Conservation (phyloP, 2,797 vertebrate genomes). For the Fistularia commersonii region DNA sequence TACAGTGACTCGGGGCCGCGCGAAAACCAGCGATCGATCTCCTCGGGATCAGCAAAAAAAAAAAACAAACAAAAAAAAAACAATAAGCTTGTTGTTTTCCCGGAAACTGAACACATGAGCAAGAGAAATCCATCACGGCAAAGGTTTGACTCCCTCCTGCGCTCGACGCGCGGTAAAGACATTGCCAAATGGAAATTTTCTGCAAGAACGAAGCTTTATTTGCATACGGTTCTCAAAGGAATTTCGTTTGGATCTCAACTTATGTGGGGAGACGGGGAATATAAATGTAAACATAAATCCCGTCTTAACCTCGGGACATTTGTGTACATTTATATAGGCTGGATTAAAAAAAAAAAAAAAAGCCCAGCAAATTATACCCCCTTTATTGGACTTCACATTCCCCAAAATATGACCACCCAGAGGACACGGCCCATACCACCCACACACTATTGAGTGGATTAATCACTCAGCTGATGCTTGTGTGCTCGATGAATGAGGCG, state of each 20-base stretch:
- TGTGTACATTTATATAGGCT: slow-evolving; percentile 54
- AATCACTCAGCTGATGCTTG: slow-evolving; percentile 64
- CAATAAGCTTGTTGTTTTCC: slow-evolving; percentile 15
- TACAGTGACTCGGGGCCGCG: slow-evolving; percentile 3
- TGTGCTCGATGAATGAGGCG: slow-evolving; percentile 48
- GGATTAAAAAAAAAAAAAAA: slow-evolving; percentile 32
- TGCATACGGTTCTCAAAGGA: slow-evolving; percentile 22
- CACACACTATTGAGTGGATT: slow-evolving; percentile 58
- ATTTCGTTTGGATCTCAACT: slow-evolving; percentile 13
- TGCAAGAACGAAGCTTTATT: slow-evolving; percentile 24
- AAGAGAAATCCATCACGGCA: slow-evolving; percentile 10
- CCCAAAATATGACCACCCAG: slow-evolving; percentile 72
- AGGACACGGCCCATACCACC: slow-evolving; percentile 56
- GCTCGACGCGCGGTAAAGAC: slow-evolving; percentile 9
- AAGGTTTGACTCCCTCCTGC: slow-evolving; percentile 14
- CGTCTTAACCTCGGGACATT: slow-evolving; percentile 33
- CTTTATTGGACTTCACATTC: slow-evolving; percentile 65
- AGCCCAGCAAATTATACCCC: slow-evolving; percentile 49
- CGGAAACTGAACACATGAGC: slow-evolving; percentile 1
- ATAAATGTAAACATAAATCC: slow-evolving; percentile 36
- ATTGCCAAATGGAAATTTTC: slow-evolving; percentile 28
- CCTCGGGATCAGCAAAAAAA: too few species aligned
- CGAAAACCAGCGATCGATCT: background rate
- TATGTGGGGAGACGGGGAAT: slow-evolving; percentile 12
- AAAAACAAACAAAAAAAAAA: background rate